Evolutionary conservation across 2,797 vertebrate species (phyloP).

Genomic region (Gouania willdenowi): DNA sequence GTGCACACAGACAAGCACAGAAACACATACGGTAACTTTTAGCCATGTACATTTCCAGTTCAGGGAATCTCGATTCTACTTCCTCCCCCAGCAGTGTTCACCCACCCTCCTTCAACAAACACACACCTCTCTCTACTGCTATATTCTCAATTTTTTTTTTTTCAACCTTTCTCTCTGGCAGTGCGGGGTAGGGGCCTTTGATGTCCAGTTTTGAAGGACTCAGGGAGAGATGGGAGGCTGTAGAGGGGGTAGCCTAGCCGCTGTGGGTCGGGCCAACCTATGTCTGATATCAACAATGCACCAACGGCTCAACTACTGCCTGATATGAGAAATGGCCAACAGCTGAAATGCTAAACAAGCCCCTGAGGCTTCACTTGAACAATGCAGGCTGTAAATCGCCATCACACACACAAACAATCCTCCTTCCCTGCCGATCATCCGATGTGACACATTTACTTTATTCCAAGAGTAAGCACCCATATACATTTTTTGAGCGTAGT

Average conservation of each 20-base stretch:
- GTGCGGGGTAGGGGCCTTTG: constrained; percentile 47
- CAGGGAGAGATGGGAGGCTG: constrained; percentile 33
- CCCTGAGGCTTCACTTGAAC: constrained; percentile 32
- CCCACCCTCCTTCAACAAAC: constrained; percentile 40
- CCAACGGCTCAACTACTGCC: constrained; percentile 54
- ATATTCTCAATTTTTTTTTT: too few species aligned
- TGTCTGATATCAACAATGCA: constrained; percentile 47
- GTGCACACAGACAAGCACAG: background rate
- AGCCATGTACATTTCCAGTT: constrained; percentile 47
- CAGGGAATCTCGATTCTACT: constrained; percentile 28
- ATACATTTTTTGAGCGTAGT: constrained; percentile 51
- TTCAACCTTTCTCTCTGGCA: constrained; percentile 36
- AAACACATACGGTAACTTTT: constrained; percentile 27
- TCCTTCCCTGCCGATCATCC: constrained; percentile 51
- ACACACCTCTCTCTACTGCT: constrained; percentile 34
- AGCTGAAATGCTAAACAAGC: constrained; percentile 54
- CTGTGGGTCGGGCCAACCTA: constrained; percentile 35
- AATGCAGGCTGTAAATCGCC: constrained; percentile 41
- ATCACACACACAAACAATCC: constrained; percentile 39
- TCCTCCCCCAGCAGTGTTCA: constrained; percentile 46
- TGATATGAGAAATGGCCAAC: constrained; percentile 58
- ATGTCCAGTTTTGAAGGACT: constrained; percentile 53
- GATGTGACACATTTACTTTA: constrained; percentile 58
- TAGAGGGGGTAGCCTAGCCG: background rate
- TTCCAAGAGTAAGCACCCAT: constrained; percentile 52